Evolutionary conservation across 1,140 invertebrate species (phyloP).

Genomic region (Caerostris darwini): DNA sequence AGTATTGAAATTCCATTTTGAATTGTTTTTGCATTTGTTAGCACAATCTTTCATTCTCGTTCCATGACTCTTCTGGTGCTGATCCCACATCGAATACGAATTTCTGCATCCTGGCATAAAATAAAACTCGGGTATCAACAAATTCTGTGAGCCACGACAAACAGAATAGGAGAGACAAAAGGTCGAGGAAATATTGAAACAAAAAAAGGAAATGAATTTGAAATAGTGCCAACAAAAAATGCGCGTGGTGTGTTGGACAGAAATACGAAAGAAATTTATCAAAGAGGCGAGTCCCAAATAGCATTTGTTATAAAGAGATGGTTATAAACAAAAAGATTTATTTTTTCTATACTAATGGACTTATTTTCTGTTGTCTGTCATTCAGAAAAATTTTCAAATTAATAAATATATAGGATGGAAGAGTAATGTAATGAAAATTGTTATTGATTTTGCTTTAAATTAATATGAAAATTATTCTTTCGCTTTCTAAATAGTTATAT

Average conservation of each 20-base stretch:
- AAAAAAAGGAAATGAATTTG: not conserved
- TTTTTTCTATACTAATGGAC: too few relatives aligned
- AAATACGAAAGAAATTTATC: not conserved
- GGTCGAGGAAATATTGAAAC: not conserved
- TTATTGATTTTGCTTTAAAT: too few relatives aligned
- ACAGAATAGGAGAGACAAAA: not conserved
- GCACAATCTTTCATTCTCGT: not conserved
- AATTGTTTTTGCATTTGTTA: too few relatives aligned
- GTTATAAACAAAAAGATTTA: too few relatives aligned
- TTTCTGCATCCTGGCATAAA: not conserved
- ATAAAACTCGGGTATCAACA: slow-evolving; percentile 16
- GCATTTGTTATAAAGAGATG: not conserved
- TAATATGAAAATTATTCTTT: too few relatives aligned
- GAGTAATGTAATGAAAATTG: too few relatives aligned
- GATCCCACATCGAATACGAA: not conserved
- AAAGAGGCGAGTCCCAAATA: not conserved
- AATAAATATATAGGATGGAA: too few relatives aligned
- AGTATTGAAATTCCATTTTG: too few relatives aligned
- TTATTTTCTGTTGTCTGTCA: too few relatives aligned
- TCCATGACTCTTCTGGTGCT: not conserved
- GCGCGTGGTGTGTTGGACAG: not conserved
- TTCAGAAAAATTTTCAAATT: too few relatives aligned
- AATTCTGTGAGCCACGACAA: not conserved
- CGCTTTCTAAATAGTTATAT: too few relatives aligned
- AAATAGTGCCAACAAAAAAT: slow-evolving; percentile 26